Base-by-base conservation (phyloP, 2,113 vertebrate genomes). In the Apodemus sylvaticus region DNA sequence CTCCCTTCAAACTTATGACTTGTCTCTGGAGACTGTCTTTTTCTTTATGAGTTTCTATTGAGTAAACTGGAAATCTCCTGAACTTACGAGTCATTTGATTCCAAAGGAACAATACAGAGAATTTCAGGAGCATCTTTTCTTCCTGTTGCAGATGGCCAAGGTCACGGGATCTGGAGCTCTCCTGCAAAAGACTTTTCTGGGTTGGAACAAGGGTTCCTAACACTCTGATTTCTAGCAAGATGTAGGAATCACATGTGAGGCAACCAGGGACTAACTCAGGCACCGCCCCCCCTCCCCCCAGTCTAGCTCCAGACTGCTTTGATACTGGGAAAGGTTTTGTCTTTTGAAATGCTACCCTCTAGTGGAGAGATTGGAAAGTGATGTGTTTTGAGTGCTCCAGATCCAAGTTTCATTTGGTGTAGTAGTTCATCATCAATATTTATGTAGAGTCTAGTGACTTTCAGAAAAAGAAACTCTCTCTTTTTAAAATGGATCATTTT, bases 291-390 rank as follows among this genome's bases (percentile, higher is more conserved):
- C 1, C 36, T 34, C 42, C 8, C 31, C 14, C 6, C 79, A 10
- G 9, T 68, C 64, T 29, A 77, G 29, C 29, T 31, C 17, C 22
- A 42, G 29, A 13, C 45, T 71, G 22, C 39, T 74, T 62, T 83
- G 86, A 70, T 5, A 24, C 10, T 87, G 51, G 9, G 20, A 68
- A 79, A 11, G n/a, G 81, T 55, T 70, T 86, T 94, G 45, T 66
- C 16, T 91, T 97, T 95, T 89, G 93, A 96, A 95, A 96, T 87
- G 64, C 89, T 73, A 36, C 94, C 91, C 89, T 95, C 91, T 39
- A 71, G 94, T 96, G 91, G 89, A 81, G 29, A 95, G 64, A 86
- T 1, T 53, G 20, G 73, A 60, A 94, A 85, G 5, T 81, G 45
- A 53, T 64, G 71, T 79, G 12, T 34, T 86, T 92, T 81, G 42